These are phyloP conservation scores for Sycophila sp. DNA, from an alignment of 1,140 invertebrate species.

Conservation along the genomic window DNA sequence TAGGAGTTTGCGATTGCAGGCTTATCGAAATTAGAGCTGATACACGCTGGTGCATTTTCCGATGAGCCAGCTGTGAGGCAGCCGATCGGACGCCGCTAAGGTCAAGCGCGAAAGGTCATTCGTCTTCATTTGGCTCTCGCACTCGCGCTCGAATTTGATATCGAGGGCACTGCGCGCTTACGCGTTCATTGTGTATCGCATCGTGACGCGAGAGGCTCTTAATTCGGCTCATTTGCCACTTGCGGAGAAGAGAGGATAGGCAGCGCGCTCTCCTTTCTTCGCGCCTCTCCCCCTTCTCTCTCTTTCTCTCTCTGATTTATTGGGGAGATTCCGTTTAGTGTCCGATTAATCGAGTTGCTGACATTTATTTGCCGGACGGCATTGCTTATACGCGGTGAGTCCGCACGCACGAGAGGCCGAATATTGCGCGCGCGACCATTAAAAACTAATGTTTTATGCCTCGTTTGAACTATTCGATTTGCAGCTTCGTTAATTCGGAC, in stretches of 20 bases:
- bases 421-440: not conserved
- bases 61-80: too few species aligned
- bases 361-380: slow-evolving; percentile 34
- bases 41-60: too few species aligned
- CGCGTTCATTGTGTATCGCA: not conserved
- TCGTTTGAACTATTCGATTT: not conserved
- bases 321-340: slow-evolving; percentile 31
- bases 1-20: too few species aligned
- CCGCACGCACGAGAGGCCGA: not conserved
- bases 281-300: not conserved
- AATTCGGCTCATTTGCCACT: slow-evolving; percentile 30
- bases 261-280: not conserved
- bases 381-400: slow-evolving; percentile 1
- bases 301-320: slow-evolving; percentile 28
- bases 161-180: not conserved
- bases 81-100: slow-evolving; percentile 60
- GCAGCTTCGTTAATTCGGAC: not conserved
- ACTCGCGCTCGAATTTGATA: not conserved
- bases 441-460: not conserved
- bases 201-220: not conserved
- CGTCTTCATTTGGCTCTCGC: slow-evolving; percentile 41
- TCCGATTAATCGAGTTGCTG: slow-evolving; percentile 39
- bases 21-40: too few species aligned
- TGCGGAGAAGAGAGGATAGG: too few species aligned
- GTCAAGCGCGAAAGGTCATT: slow-evolving; percentile 48